These are phyloP conservation scores for Meandrusa payeni DNA, from an alignment of 2,888 invertebrate genomes.

Conservation along the genomic window DNA sequence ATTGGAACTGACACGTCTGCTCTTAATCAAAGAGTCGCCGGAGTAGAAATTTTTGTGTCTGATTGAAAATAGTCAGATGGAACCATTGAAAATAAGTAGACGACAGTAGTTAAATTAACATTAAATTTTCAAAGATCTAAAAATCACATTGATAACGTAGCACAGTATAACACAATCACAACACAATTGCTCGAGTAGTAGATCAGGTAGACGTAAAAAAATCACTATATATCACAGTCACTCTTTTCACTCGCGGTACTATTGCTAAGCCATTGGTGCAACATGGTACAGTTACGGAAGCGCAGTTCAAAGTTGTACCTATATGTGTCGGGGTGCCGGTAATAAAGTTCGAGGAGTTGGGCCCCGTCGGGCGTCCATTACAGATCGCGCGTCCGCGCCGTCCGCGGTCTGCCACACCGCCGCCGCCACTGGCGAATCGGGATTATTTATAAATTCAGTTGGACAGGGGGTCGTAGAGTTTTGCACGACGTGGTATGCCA, in stretches of 20 bases:
- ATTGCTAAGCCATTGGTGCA: slow-evolving; percentile 2
- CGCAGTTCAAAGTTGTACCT: slow-evolving; percentile 19
- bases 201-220: slow-evolving; percentile 1
- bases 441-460: slow-evolving; percentile 79
- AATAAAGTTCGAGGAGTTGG: slow-evolving; percentile 48
- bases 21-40: slow-evolving; percentile 45
- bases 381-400: slow-evolving; percentile 78
- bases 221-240: slow-evolving; percentile 20
- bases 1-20: slow-evolving; percentile 53
- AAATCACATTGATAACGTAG: background rate
- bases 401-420: slow-evolving; percentile 75
- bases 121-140: background rate
- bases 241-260: slow-evolving; percentile 27
- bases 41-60: slow-evolving; percentile 41
- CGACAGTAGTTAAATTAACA: slow-evolving; percentile 3
- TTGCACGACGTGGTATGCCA: slow-evolving; percentile 71
- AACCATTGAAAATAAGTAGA: slow-evolving; percentile 6
- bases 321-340: slow-evolving; percentile 26
- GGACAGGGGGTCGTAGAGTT: slow-evolving; percentile 79
- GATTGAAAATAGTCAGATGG: slow-evolving; percentile 30
- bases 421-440: slow-evolving; percentile 77
- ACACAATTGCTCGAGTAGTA: background rate
- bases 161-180: slow-evolving; percentile 14
- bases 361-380: slow-evolving; percentile 55
- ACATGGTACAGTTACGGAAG: slow-evolving; percentile 3